A percentile compares a stretch with the other conserved stretches of the same genome.
These are phyloP conservation scores for Lerema accius DNA, from an alignment of 1,140 invertebrate genomes.

Conservation along the genomic window DNA sequence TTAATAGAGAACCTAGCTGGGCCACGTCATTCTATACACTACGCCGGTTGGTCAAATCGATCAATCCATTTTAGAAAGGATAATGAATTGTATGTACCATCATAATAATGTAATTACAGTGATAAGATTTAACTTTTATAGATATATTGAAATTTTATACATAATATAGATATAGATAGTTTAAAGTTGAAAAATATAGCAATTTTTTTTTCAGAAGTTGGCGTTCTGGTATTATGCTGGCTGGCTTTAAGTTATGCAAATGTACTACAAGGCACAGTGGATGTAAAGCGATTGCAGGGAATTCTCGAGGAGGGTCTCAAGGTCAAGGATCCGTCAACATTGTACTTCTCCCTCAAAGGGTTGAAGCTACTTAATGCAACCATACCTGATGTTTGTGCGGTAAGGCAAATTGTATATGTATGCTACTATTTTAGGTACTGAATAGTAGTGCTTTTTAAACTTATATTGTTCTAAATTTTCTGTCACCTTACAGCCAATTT, in stretches of 20 bases:
- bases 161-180: too few species aligned
- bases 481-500: too few species aligned
- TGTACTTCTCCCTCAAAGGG: slow-evolving; percentile 74
- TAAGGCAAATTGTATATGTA: slow-evolving; percentile 36
- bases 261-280: slow-evolving; percentile 71
- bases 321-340: slow-evolving; percentile 63
- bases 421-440: too few species aligned
- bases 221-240: slow-evolving; percentile 53
- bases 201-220: slow-evolving; percentile 62
- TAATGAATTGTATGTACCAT: neutral
- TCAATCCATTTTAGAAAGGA: neutral
- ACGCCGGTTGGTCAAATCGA: slow-evolving; percentile 2
- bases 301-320: slow-evolving; percentile 72
- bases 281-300: slow-evolving; percentile 68
- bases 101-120: too few species aligned
- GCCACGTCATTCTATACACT: slow-evolving; percentile 1
- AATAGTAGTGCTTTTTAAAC: too few species aligned
- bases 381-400: slow-evolving; percentile 74
- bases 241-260: slow-evolving; percentile 64
- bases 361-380: slow-evolving; percentile 67
- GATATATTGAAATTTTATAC: too few species aligned
- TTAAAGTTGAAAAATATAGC: too few species aligned
- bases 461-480: too few species aligned
- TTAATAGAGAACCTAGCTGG: neutral
- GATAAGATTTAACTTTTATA: too few species aligned